Evolutionary conservation across 2,888 invertebrate species (phyloP).

Genomic region (Andricus curvator): DNA sequence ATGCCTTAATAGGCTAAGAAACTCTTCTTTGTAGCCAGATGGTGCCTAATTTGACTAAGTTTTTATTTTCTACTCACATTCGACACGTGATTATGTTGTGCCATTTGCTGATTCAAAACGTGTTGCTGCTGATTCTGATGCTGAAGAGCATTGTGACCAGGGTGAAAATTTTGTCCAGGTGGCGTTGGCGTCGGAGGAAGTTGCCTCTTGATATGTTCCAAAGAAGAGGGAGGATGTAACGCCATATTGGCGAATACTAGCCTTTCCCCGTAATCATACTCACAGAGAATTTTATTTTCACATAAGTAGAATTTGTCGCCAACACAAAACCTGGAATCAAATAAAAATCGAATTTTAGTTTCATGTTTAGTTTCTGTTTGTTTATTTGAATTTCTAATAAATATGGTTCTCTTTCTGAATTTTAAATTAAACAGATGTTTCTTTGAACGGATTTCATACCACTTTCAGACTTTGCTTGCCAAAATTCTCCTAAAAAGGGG

Average conservation of each 20-base stretch:
- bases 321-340: conserved; percentile 92
- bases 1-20: too few species aligned
- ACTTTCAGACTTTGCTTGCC: not conserved
- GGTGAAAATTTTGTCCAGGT: conserved; percentile 71
- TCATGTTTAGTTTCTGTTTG: not conserved
- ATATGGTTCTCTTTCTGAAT: not conserved
- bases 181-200: conserved; percentile 77
- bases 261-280: conserved; percentile 98
- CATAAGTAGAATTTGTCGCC: conserved; percentile 98
- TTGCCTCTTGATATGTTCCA: conserved; percentile 89
- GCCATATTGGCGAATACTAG: conserved; percentile 97
- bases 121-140: conserved; percentile 70
- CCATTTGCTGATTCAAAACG: conserved; percentile 71
- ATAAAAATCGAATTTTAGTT: conserved; percentile 3
- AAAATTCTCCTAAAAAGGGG: too few species aligned
- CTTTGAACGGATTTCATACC: not conserved
- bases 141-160: conserved; percentile 71
- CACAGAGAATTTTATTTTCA: conserved; percentile 98
- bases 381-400: not conserved
- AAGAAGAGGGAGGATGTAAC: conserved; percentile 88
- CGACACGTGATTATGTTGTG: conserved; percentile 74
- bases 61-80: conserved; percentile 69
- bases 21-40: too few species aligned
- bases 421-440: not conserved
- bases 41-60: too few species aligned